Conservation (phyloP, 2,797 vertebrate genomes). For the Coracias cyanogaster region DNA sequence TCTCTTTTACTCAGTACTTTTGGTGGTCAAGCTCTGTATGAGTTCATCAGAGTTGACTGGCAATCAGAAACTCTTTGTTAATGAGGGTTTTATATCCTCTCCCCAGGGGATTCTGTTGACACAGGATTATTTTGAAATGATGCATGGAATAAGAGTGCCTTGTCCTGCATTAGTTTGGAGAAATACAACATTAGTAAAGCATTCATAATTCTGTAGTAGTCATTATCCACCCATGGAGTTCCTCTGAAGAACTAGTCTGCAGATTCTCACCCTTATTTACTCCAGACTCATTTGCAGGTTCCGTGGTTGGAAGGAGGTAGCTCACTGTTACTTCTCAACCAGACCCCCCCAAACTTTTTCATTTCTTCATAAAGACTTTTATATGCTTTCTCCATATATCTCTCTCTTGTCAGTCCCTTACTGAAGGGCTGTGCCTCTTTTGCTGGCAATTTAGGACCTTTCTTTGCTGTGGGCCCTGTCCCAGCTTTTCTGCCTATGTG, state of each 20-base stretch:
- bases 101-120: not conserved
- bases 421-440: not conserved
- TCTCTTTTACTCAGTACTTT: not conserved
- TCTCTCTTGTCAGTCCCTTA: not conserved
- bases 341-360: not conserved
- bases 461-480: not conserved
- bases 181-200: not conserved
- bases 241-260: not conserved
- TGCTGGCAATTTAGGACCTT: not conserved
- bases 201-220: not conserved
- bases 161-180: not conserved
- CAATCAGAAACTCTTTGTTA: not conserved
- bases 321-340: not conserved
- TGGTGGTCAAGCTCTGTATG: not conserved
- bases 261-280: not conserved
- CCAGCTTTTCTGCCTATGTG: not conserved
- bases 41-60: not conserved
- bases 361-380: not conserved
- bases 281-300: not conserved
- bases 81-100: not conserved
- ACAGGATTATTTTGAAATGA: not conserved
- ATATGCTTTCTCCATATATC: not conserved
- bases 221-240: not conserved
- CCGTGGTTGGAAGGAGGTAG: not conserved
- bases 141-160: not conserved